phyloP scores from a whole-genome alignment of 1,140 invertebrate species.

The Penaeus vannamei region DNA sequence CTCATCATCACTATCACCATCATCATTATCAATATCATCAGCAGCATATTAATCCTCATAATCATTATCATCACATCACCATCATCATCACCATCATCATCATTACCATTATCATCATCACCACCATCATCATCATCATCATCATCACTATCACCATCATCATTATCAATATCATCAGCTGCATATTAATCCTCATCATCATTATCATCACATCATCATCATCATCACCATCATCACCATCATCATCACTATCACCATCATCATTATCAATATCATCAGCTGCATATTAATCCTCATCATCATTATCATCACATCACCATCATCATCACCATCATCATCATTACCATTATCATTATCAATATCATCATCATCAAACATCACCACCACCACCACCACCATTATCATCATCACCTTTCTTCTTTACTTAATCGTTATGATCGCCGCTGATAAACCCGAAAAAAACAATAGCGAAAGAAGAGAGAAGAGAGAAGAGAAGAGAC shows the following conservation, averaged over 20 bases:
- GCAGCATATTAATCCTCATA: background rate
- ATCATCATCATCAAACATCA: background rate
- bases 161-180: no score
- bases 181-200: background rate
- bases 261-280: background rate
- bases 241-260: background rate
- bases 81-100: background rate
- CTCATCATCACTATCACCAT: background rate
- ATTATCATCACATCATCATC: background rate
- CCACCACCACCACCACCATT: background rate
- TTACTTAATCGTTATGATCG: background rate
- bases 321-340: background rate
- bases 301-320: background rate
- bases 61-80: background rate
- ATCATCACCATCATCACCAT: background rate
- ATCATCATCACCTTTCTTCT: conserved; percentile 12
- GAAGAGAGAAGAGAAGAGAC: conserved; percentile 13
- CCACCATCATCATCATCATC: background rate
- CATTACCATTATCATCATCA: background rate
- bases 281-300: background rate
- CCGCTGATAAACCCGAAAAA: background rate
- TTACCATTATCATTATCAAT: background rate
- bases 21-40: background rate
- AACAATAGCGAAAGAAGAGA: background rate
- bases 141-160: background rate